These are phyloP conservation scores for Blera fallax DNA, from an alignment of 2,888 invertebrate species.

Conservation along the genomic window DNA sequence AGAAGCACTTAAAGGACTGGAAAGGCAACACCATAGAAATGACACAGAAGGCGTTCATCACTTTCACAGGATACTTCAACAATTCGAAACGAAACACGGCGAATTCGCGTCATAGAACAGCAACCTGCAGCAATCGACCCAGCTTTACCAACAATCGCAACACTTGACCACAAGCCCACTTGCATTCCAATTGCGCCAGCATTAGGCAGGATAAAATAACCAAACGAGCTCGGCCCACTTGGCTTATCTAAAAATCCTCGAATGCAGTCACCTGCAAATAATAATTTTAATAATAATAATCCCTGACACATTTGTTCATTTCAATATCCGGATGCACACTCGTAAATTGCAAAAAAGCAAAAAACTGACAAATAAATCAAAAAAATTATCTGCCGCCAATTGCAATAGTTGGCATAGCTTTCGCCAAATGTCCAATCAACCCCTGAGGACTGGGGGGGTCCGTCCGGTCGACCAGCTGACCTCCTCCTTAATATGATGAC, in stretches of 20 bases:
- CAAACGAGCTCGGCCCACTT: not conserved
- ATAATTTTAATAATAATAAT: not conserved
- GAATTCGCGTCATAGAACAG: no score
- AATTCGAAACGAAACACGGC: no score
- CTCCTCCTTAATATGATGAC: slow-evolving; percentile 46
- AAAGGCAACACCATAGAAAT: no score
- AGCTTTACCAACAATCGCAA: no score
- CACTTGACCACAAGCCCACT: no score
- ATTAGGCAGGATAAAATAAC: no score
- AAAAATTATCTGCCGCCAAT: slow-evolving; percentile 26
- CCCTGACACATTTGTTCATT: slow-evolving; percentile 5
- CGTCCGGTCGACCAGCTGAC: not conserved
- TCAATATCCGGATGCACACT: slow-evolving; percentile 1
- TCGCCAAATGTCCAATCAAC: not conserved
- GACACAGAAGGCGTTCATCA: no score
- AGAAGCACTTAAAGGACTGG: no score
- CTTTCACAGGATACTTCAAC: no score
- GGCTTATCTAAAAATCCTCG: not conserved
- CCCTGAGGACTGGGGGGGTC: not conserved
- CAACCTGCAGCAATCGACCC: no score
- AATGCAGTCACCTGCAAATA: not conserved
- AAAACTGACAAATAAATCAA: slow-evolving; percentile 21
- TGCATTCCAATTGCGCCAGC: no score
- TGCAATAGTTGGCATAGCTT: slow-evolving; percentile 10
- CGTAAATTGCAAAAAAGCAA: not conserved